phyloP scores from a whole-genome alignment of 1,140 invertebrate genomes.

The Drosophila navojoa region DNA sequence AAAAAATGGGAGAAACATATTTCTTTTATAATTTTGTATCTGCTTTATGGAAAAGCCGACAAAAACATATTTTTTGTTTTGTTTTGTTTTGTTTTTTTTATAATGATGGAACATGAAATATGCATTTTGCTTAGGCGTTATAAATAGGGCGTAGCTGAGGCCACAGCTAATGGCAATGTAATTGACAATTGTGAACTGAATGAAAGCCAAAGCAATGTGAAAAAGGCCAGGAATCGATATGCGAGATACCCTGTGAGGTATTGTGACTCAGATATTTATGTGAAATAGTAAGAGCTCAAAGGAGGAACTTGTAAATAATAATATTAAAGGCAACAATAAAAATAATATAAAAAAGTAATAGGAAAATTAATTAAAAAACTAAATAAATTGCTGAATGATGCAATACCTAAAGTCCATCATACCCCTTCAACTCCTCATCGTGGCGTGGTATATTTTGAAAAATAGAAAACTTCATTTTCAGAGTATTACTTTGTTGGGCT shows the following conservation, averaged over 20 bases:
- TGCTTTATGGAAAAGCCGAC: conserved; percentile 26
- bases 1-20: conserved; percentile 37
- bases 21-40: conserved; percentile 41
- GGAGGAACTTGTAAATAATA: too few species aligned
- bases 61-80: conserved; percentile 24
- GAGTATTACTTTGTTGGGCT: conserved; percentile 39
- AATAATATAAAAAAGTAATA: background rate
- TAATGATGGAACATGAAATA: conserved; percentile 64
- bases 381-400: background rate
- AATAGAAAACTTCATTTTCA: conserved; percentile 29
- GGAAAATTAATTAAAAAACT: background rate
- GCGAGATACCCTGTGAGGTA: background rate
- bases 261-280: too few species aligned
- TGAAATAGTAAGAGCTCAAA: too few species aligned
- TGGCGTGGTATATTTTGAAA: conserved; percentile 10
- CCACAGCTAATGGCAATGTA: conserved; percentile 71
- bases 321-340: background rate
- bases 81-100: conserved; percentile 14
- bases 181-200: conserved; percentile 69
- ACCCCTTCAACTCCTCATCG: background rate
- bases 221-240: too few species aligned
- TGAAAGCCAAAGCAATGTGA: conserved; percentile 19
- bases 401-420: background rate
- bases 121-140: conserved; percentile 43
- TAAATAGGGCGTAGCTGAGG: conserved; percentile 31